Evolutionary conservation across 2,797 vertebrate species (phyloP).

Genomic region (Siniperca scherzeri): DNA sequence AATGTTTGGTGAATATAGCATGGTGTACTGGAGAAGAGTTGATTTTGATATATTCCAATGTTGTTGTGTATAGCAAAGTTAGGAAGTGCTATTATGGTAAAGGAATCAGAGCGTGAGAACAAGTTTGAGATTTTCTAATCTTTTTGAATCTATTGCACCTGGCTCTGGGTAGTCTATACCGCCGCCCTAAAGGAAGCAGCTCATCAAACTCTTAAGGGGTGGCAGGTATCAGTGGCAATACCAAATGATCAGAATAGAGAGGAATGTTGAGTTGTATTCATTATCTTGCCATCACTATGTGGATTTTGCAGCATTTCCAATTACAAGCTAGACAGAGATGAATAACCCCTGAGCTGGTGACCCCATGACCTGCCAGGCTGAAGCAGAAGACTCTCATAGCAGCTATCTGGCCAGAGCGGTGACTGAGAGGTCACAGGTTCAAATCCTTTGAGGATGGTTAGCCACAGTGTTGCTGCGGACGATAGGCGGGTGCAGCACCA

Average conservation of each 20-base stretch:
- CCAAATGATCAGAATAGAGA: slow-evolving; percentile 15
- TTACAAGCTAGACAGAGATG: slow-evolving; percentile 58
- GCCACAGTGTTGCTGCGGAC: slow-evolving; percentile 7
- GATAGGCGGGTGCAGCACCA: slow-evolving; percentile 17
- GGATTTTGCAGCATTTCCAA: slow-evolving; percentile 53
- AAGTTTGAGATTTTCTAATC: slow-evolving; percentile 9
- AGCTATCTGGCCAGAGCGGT: slow-evolving; percentile 27
- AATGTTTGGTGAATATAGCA: neutral
- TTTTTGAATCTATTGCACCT: neutral
- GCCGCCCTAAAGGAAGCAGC: neutral
- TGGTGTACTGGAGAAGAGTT: neutral
- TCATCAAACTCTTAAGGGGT: neutral
- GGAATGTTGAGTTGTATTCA: slow-evolving; percentile 14
- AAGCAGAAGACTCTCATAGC: slow-evolving; percentile 53
- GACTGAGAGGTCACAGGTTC: slow-evolving; percentile 64
- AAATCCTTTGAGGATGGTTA: slow-evolving; percentile 50
- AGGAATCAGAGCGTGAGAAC: slow-evolving; percentile 14
- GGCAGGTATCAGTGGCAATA: neutral
- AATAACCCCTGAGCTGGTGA: slow-evolving; percentile 57
- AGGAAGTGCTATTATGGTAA: slow-evolving; percentile 24
- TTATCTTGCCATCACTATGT: neutral
- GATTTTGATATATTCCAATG: neutral
- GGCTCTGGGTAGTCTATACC: neutral
- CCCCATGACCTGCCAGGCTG: slow-evolving; percentile 41
- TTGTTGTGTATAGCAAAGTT: neutral